These are phyloP conservation scores for Pelusios castaneus DNA, from an alignment of 2,113 vertebrate species.

Conservation along the genomic window DNA sequence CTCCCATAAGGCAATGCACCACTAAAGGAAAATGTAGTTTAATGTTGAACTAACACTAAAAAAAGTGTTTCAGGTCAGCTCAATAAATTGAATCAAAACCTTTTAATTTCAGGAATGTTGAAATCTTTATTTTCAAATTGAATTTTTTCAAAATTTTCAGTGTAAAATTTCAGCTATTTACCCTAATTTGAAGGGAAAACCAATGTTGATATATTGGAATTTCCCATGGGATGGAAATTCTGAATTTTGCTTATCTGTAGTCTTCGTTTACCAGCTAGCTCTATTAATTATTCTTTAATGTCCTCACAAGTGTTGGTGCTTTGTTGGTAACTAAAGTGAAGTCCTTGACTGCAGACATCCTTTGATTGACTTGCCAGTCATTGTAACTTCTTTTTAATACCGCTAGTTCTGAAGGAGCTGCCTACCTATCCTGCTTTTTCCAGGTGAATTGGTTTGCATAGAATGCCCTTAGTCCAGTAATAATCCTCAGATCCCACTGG, in stretches of 20 bases:
- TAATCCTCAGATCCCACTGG: background rate
- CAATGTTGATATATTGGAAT: background rate
- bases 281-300: background rate
- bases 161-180: background rate
- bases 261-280: background rate
- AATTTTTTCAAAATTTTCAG: background rate
- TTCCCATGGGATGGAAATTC: background rate
- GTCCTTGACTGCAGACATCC: background rate
- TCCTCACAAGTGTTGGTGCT: background rate
- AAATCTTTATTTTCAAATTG: background rate
- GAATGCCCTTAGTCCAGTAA: background rate
- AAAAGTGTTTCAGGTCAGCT: background rate
- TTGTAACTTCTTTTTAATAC: background rate
- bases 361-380: background rate
- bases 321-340: background rate
- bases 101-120: background rate
- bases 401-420: background rate
- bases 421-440: background rate
- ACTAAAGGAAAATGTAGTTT: background rate
- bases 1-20: background rate
- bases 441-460: background rate
- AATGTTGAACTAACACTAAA: background rate
- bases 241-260: background rate
- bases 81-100: background rate
- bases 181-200: background rate